Evolutionary conservation across 2,113 vertebrate genomes (phyloP).

Genomic region (Excalfactoria chinensis): DNA sequence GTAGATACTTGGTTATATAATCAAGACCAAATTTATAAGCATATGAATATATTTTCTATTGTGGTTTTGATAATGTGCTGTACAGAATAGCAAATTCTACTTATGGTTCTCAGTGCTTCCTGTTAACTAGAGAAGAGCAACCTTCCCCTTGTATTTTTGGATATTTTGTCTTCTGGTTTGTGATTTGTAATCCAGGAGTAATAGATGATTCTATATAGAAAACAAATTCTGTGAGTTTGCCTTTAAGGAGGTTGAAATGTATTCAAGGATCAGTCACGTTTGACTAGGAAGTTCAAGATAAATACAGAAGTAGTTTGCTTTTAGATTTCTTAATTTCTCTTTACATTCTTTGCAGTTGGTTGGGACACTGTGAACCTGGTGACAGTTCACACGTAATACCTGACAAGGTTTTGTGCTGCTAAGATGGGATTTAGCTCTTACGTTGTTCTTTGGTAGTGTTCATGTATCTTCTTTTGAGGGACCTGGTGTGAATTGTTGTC

Average conservation of each 20-base stretch:
- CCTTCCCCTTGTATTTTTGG: background rate
- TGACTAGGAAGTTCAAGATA: background rate
- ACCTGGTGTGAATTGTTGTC: background rate
- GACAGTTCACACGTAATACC: background rate
- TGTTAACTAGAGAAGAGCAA: slow-evolving; percentile 18
- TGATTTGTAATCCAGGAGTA: background rate
- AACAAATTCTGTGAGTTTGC: background rate
- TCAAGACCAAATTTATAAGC: slow-evolving; percentile 54
- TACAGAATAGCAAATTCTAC: slow-evolving; percentile 35
- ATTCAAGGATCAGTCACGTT: background rate
- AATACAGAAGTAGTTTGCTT: background rate
- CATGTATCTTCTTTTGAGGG: background rate
- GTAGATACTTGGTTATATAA: background rate
- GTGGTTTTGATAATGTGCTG: slow-evolving; percentile 48
- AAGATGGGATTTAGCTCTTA: background rate
- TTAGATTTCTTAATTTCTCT: background rate
- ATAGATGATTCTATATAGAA: background rate
- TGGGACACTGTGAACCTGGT: background rate
- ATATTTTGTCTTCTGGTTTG: slow-evolving; percentile 31
- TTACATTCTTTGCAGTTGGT: background rate
- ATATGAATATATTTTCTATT: slow-evolving; percentile 33
- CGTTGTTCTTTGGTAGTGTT: fast-evolving
- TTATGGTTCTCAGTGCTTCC: background rate
- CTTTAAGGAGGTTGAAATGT: background rate
- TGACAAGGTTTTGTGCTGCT: background rate